phyloP scores from a whole-genome alignment of 2,797 vertebrate species.

The Coluber constrictor region DNA sequence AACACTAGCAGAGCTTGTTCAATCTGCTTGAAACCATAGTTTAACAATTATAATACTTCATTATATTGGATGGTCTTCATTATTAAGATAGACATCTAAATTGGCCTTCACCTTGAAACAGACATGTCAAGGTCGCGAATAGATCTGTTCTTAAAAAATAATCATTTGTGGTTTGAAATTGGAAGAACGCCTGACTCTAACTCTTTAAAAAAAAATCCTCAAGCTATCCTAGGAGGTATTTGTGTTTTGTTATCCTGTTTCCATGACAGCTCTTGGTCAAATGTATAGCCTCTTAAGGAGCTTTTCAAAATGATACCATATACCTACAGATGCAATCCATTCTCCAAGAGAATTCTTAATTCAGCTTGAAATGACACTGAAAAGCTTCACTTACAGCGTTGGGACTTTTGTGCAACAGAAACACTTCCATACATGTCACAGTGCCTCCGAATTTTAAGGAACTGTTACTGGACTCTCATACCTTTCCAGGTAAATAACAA shows the following conservation, averaged over 20 bases:
- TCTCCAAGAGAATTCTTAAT: background rate
- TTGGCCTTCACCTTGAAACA: background rate
- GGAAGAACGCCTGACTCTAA: background rate
- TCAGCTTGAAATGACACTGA: background rate
- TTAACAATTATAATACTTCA: background rate
- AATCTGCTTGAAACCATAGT: background rate
- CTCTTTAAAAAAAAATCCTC: background rate
- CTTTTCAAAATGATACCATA: background rate
- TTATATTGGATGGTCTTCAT: background rate
- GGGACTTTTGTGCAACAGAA: background rate
- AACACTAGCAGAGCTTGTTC: background rate
- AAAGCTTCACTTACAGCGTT: background rate
- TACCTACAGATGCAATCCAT: background rate
- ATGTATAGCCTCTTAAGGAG: background rate
- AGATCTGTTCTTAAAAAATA: background rate
- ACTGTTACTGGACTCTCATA: background rate
- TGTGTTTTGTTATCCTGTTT: background rate
- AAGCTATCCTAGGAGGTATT: background rate
- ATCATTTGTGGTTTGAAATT: background rate
- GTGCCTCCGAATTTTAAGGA: background rate
- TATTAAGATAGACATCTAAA: background rate
- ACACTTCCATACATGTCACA: background rate
- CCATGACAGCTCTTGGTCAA: background rate
- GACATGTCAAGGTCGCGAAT: background rate
- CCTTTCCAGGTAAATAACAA: constrained; percentile 25